phyloP scores from a whole-genome alignment of 2,797 vertebrate species.

The Leptoclinus maculatus region DNA sequence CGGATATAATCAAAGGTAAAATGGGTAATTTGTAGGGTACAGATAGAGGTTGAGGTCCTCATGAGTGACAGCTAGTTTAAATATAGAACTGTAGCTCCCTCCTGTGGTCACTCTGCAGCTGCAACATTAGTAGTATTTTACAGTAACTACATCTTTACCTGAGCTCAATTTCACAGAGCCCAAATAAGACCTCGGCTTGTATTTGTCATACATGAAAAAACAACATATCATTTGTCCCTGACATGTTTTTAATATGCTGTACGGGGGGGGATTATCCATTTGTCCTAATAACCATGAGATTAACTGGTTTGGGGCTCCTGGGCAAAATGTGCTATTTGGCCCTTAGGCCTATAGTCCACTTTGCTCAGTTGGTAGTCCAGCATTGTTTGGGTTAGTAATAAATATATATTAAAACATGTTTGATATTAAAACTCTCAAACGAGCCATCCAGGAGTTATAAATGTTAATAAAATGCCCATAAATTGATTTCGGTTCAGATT shows the following conservation, averaged over 20 bases:
- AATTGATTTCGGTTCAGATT: not conserved
- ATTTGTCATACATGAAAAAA: not conserved
- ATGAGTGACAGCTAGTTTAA: not conserved
- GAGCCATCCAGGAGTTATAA: not conserved
- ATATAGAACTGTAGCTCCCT: conserved; percentile 31
- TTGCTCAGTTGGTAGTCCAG: not conserved
- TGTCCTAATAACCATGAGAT: not conserved
- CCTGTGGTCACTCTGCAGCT: conserved; percentile 41
- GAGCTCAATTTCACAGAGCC: not conserved
- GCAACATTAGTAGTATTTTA: not conserved
- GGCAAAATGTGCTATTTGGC: not conserved
- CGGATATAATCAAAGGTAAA: not conserved
- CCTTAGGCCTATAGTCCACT: not conserved
- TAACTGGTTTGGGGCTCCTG: not conserved
- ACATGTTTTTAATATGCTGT: not conserved
- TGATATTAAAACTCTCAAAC: not conserved
- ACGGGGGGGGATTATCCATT: not conserved
- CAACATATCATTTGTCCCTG: not conserved
- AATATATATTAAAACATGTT: not conserved
- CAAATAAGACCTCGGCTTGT: not conserved
- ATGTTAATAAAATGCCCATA: not conserved
- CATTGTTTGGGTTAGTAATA: not conserved
- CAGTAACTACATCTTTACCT: not conserved
- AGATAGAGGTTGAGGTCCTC: not conserved
- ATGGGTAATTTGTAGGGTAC: not conserved